These are phyloP conservation scores for Amphiprion ocellaris DNA, from an alignment of 2,113 vertebrate genomes.

Conservation along the genomic window DNA sequence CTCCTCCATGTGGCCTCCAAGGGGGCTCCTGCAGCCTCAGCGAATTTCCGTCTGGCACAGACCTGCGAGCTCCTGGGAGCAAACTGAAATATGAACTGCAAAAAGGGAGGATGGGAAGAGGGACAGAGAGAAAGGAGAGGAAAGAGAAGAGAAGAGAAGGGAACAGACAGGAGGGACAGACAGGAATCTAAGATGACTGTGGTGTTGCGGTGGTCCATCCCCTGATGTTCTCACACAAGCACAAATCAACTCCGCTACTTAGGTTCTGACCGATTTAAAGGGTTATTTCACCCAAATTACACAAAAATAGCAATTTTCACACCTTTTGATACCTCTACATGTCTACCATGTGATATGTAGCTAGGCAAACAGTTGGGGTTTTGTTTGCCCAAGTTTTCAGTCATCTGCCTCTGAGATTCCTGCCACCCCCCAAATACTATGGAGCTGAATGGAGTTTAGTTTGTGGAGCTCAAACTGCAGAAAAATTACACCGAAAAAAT, in stretches of 20 bases:
- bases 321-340: background rate
- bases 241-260: conserved; percentile 21
- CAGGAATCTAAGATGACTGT: conserved; percentile 69
- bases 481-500: background rate
- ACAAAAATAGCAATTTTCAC: background rate
- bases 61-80: conserved; percentile 94
- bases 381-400: too few species aligned
- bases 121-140: conserved; percentile 71
- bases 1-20: conserved; percentile 94
- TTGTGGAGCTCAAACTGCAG: background rate
- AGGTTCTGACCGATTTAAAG: conserved; percentile 18
- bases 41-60: conserved; percentile 94
- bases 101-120: conserved; percentile 76
- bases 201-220: conserved; percentile 42
- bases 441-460: background rate
- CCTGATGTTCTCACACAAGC: conserved; percentile 30
- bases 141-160: conserved; percentile 62
- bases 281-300: conserved; percentile 10
- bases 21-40: conserved; percentile 91
- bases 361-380: background rate
- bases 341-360: background rate
- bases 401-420: too few species aligned
- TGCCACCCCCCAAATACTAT: background rate
- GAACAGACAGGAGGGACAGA: conserved; percentile 54
- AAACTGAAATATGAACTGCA: conserved; percentile 95